Evolutionary conservation across 1,140 invertebrate species (phyloP), one percentile per base, ranked within the genome.

Genomic region (Chlorops oryzae): DNA sequence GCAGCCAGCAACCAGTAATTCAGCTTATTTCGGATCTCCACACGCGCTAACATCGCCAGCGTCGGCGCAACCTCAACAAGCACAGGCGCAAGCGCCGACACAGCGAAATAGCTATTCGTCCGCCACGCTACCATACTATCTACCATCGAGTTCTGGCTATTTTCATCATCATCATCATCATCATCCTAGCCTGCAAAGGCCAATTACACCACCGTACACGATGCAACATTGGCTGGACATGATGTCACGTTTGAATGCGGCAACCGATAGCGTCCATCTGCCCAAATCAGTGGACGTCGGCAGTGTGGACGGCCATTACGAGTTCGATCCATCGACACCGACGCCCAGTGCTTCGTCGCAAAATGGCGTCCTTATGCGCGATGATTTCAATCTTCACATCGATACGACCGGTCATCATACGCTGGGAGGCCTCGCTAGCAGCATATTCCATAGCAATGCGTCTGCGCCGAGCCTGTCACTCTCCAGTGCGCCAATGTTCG

Each of bases 291-390:
- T 85, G 10, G 90, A 93, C 73, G 82, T 86, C 46, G 83, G 85
- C 51, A 93, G 90, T 60, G 92, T 93, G 34, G 93, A 96, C 72
- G 91, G 90, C 39, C 92, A 96, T 71, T 96, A 96, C 74, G 92
- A 96, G 74, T 96, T 94, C 75, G 86, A 86, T 18, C 85, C 87
- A 9, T 85, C 88, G n/a, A 83, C 82, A 22, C 82, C 83, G 2
- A 84, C 83, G 15, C 77, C 80, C 0, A 83, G 83, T 3, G 79
- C 78, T 27, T 76, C 78, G 2, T 81, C 82, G 32, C 79, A 81
- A 3, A 78, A 78, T 6, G 74, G 77, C 39, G 71, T 79, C 27
- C 72, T 79, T 34, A 71, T 84, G n/a, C 59, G 66, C 42, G 66
- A 70, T 52, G 66, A 70, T 63, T 62, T 70, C 59, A 67, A 67